Evolutionary conservation across 2,797 vertebrate genomes (phyloP).

Genomic region (Heteromormyrus szaboi): DNA sequence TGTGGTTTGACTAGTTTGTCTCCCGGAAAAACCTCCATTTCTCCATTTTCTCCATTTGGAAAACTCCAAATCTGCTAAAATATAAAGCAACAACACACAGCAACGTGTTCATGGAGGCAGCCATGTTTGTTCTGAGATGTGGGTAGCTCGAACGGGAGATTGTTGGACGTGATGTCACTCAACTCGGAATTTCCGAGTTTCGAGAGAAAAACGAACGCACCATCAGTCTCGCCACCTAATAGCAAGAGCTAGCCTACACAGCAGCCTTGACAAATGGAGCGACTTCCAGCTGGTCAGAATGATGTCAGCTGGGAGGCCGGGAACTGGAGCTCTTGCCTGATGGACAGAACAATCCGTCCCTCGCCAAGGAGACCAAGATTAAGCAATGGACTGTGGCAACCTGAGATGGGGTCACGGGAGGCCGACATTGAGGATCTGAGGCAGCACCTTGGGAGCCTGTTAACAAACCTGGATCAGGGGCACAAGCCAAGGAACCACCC

Average conservation of each 20-base stretch:
- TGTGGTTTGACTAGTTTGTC: too few species aligned
- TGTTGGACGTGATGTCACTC: too few species aligned
- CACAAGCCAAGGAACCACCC: neutral
- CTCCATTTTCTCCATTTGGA: too few species aligned
- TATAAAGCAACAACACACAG: too few species aligned
- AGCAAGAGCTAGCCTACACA: neutral
- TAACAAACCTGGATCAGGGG: neutral
- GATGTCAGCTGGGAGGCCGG: constrained; percentile 14
- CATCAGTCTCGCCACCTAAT: neutral
- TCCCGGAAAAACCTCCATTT: too few species aligned
- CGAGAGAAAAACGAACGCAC: too few species aligned
- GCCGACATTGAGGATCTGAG: constrained; percentile 18
- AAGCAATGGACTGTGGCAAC: constrained; percentile 1
- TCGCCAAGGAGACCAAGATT: constrained; percentile 28
- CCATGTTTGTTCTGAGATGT: too few species aligned
- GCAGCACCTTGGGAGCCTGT: constrained; percentile 7
- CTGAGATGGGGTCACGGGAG: constrained; percentile 11
- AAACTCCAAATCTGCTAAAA: too few species aligned
- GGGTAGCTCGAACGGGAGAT: too few species aligned
- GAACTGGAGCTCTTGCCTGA: constrained; percentile 25
- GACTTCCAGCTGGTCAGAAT: neutral
- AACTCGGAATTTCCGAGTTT: too few species aligned
- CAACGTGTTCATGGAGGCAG: too few species aligned
- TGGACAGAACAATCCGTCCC: constrained; percentile 17
- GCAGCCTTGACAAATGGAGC: neutral